phyloP scores from a whole-genome alignment of 2,888 invertebrate species.

The Trissolcus japonicus region DNA sequence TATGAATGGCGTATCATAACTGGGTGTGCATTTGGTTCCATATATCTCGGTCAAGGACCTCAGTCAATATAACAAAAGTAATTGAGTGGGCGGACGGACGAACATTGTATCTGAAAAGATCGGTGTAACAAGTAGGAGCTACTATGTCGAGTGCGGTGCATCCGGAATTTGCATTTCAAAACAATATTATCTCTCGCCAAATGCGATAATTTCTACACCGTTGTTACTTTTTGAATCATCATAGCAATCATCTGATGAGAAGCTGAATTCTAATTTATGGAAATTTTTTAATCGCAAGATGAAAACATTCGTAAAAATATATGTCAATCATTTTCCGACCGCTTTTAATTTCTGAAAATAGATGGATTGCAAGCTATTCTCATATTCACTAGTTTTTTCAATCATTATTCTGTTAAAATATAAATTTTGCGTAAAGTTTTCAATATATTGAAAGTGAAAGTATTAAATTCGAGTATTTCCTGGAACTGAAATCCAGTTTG shows the following conservation, averaged over 20 bases:
- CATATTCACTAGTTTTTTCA: no score
- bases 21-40: constrained; percentile 62
- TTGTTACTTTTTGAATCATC: constrained; percentile 31
- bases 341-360: no score
- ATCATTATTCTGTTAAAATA: no score
- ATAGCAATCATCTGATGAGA: constrained; percentile 24
- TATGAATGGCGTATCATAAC: no score
- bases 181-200: constrained; percentile 47
- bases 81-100: constrained; percentile 55
- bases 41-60: constrained; percentile 70
- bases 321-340: neutral
- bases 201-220: constrained; percentile 49
- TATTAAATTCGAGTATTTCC: no score
- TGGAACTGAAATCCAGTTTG: no score
- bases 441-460: no score
- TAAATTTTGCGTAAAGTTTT: no score
- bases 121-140: constrained; percentile 52
- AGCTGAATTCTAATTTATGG: no score
- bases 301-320: neutral
- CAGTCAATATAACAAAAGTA: constrained; percentile 56
- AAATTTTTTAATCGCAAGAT: no score
- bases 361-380: no score
- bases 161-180: constrained; percentile 54
- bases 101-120: constrained; percentile 45
- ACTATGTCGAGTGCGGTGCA: constrained; percentile 44